A percentile compares a stretch with the other conserved stretches of the same genome.
Evolutionary conservation across 2,797 vertebrate genomes (phyloP).

Genomic region (Moxostoma hubbsi): DNA sequence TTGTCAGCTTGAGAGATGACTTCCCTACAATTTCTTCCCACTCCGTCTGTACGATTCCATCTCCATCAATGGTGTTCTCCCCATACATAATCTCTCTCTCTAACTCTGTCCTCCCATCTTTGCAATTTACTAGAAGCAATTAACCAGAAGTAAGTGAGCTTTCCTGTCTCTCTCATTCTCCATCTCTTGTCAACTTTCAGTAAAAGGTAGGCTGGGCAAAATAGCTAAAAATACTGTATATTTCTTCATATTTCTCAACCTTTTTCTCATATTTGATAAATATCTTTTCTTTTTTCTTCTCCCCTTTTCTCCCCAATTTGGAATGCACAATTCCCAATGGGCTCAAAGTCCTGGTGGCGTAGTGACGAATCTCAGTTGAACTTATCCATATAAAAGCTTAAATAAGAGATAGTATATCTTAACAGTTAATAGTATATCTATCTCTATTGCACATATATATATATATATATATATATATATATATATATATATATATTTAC

Average conservation of each 20-base stretch:
- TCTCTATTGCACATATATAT: too few species aligned
- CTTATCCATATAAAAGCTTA: too few species aligned
- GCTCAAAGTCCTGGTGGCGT: too few species aligned
- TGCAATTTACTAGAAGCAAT: constrained; percentile 16
- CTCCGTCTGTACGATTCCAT: constrained; percentile 31
- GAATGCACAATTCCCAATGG: too few species aligned
- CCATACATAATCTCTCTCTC: constrained; percentile 16
- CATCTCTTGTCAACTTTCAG: constrained; percentile 36
- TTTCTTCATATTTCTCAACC: background rate
- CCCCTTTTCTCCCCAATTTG: too few species aligned
- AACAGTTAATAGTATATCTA: too few species aligned
- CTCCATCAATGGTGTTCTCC: constrained; percentile 36
- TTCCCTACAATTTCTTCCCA: constrained; percentile 20
- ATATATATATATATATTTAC: too few species aligned
- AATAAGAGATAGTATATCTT: too few species aligned
- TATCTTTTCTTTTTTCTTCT: too few species aligned
- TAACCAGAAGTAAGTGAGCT: constrained; percentile 2
- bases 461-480: too few species aligned
- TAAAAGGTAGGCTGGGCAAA: background rate
- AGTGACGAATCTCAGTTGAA: too few species aligned
- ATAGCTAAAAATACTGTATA: background rate
- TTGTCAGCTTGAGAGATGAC: constrained; percentile 29
- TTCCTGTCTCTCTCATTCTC: constrained; percentile 6
- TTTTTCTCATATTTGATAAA: constrained; percentile 32
- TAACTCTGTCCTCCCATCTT: constrained; percentile 29